A percentile compares a stretch with the other conserved stretches of the same genome.
Evolutionary conservation across 37 sponge, comb jelly and placozoan species (phyloP).

Genomic region (Eunapius fragilis): DNA sequence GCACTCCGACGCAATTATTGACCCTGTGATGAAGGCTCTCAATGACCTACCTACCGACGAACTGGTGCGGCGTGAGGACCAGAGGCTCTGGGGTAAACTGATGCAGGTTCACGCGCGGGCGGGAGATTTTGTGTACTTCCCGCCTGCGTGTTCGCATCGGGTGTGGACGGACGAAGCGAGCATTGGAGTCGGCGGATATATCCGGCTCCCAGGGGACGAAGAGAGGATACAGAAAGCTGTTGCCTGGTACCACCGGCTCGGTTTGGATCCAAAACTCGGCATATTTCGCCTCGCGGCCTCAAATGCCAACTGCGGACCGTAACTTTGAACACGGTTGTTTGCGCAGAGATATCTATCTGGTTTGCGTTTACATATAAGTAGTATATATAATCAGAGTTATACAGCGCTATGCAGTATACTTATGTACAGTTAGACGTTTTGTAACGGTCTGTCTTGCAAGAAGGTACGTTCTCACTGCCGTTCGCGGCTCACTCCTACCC

Average conservation of each 20-base stretch:
- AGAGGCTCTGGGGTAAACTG: neutral
- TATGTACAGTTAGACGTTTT: too few relatives aligned
- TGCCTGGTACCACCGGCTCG: neutral
- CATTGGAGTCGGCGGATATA: neutral
- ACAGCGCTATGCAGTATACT: too few relatives aligned
- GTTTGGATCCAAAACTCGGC: neutral
- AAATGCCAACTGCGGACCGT: too few relatives aligned
- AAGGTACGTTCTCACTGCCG: too few relatives aligned
- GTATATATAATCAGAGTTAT: too few relatives aligned
- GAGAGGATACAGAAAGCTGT: neutral
- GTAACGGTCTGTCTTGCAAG: too few relatives aligned
- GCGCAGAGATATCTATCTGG: too few relatives aligned
- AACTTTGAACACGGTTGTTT: too few relatives aligned
- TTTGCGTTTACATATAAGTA: too few relatives aligned
- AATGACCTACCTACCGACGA: neutral
- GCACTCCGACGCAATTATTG: neutral
- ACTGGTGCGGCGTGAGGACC: neutral
- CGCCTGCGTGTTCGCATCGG: neutral
- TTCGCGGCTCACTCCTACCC: too few relatives aligned
- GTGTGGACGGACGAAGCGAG: neutral
- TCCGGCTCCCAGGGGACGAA: neutral
- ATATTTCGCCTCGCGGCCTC: neutral
- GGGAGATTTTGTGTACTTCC: neutral
- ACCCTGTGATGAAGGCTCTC: neutral
- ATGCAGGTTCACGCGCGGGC: neutral